Evolutionary conservation across 1,140 invertebrate species (phyloP), one percentile per base, ranked within the genome.

Genomic region (Centruroides vittatus): DNA sequence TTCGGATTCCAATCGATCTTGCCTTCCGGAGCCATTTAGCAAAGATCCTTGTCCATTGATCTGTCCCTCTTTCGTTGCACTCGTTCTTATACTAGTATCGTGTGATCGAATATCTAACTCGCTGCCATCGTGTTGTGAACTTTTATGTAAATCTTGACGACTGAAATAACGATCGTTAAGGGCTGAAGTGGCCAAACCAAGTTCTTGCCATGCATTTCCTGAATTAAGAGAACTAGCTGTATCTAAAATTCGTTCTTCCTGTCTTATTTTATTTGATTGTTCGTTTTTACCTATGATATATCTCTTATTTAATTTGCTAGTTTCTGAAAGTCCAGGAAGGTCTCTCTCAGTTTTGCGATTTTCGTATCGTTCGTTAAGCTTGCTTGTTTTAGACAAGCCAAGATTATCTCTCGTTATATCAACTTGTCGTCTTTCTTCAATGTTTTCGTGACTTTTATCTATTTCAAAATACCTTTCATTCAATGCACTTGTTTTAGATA

Each of bases 381-480:
- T 80, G n/a, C 86, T 88, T 41, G 41, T 41, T 67, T 85, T 82
- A 5, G 87, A 90, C 8, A 92, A 72, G 0, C 88, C 88, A 5
- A 62, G 35, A 12, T 56, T 46, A 9, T 57, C 50, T 35, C 54
- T 41, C 8, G 41, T 41, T 41, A 41, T 6, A 41, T 41, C 41
- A 41, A 41, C 41, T 41, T 41, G 41, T 5, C 41, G 41, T 8
- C 41, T 41, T 41, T 41, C 41, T 41, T 41, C 41, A 8, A 41
- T 8, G 8, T 41, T 41, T 41, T 41, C 41, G 5, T 41, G 41
- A 41, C 8, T 88, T 87, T 55, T 54, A 52, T 70, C 66, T 54
- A 69, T 70, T 58, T 91, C 88, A 67, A 93, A 92, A 72, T 93
- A 93, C 65, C 89, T 76, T 63, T 91, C 88, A 70, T 93, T 93